Evolutionary conservation across 2,888 invertebrate species (phyloP), one percentile per base, ranked within the genome.

Genomic region (Sphecodes monilicornis): DNA sequence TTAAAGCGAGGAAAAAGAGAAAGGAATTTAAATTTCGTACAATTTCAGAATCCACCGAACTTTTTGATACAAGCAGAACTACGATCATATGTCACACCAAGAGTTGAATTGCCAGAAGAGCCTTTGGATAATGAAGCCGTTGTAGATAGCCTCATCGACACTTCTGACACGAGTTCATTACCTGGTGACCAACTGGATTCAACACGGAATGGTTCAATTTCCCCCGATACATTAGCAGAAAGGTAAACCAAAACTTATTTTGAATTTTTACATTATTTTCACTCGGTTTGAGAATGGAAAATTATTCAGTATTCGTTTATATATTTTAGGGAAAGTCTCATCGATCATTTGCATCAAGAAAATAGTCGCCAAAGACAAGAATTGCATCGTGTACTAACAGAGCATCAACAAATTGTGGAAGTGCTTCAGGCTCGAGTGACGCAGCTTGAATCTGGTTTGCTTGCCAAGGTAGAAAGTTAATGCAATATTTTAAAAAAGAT

Each of bases 21-120:
- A n/a, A 36, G 1, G 1, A 64, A 18, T 64, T 64, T 64, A 29
- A 64, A 32, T 64, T 32, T 6, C 32, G 6, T 32, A 32, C 18
- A 32, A 39, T 39, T 96, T 92, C 91, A 97, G 95, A 97, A 97
- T 91, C 98, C 99, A 81, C 99, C 99, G 0, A 99, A 99, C 95
- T 99, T 99, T 95, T 96, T 98, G 87, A 96, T 98, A 86, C 97
- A 98, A 95, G 97, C 98, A 70, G 99, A 99, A 94, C 97, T 99
- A 92, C 97, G 98, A 78, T 98, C 98, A 36, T 99, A 99, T 93
- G 97, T 98, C 77, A 98, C 99, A 2, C 99, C 99, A 1, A 98
- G 99, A 87, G 99, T 98, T 69, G 96, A 97, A 41, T 96, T 98
- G 76, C 98, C 97, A 54, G 96, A 97, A 86, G 96, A 96, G 87